phyloP scores from a whole-genome alignment of 2,113 vertebrate genomes.

The Columba livia region DNA sequence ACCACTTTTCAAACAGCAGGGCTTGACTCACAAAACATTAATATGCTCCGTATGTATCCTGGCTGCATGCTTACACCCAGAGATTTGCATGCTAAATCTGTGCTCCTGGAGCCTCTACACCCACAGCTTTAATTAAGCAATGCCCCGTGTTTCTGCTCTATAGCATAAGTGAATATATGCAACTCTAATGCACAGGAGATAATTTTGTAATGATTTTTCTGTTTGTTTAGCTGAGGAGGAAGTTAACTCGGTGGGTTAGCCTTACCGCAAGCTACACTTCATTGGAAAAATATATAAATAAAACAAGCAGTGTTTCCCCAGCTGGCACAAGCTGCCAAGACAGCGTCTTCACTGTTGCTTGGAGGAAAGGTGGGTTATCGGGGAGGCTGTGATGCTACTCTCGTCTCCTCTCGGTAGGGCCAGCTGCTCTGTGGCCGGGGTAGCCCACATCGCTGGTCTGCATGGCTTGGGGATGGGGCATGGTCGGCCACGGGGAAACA shows the following conservation, averaged over 20 bases:
- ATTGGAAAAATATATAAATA: background rate
- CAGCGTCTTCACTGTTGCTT: rapidly evolving
- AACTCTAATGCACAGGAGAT: constrained; percentile 35
- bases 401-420: background rate
- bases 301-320: background rate
- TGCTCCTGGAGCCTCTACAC: constrained; percentile 18
- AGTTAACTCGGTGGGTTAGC: background rate
- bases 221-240: constrained; percentile 44
- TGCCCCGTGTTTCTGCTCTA: background rate
- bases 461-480: rapidly evolving
- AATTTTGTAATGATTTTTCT: background rate
- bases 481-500: rapidly evolving
- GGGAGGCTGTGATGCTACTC: rapidly evolving
- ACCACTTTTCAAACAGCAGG: background rate
- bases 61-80: background rate
- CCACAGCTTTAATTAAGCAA: constrained; percentile 37
- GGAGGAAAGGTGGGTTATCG: background rate
- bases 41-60: background rate
- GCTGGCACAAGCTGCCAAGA: background rate
- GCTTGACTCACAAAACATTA: background rate
- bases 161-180: constrained; percentile 17
- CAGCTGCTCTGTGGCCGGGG: background rate
- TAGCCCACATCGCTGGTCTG: rapidly evolving
- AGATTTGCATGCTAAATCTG: constrained; percentile 34
- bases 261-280: background rate